Evolutionary conservation across 1,140 invertebrate genomes (phyloP).

Genomic region (Lordiphosa collinella): DNA sequence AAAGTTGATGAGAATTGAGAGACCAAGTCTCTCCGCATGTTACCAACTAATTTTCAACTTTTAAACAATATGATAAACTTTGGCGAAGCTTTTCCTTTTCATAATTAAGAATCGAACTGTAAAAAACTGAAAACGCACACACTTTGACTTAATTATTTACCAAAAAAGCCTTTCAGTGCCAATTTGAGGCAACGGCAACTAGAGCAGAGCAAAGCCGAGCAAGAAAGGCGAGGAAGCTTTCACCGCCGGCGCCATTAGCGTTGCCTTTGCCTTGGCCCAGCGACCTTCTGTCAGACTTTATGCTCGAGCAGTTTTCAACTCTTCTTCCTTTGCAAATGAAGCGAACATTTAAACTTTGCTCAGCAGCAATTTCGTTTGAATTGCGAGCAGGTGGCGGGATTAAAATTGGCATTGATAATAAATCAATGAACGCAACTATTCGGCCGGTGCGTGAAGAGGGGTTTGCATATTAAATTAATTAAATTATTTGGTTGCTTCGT

Average conservation of each 20-base stretch:
- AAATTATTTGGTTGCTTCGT: constrained; percentile 64
- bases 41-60: constrained; percentile 11
- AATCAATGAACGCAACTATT: constrained; percentile 44
- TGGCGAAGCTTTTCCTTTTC: too few relatives aligned
- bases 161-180: constrained; percentile 20
- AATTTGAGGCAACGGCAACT: constrained; percentile 1
- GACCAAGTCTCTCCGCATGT: too few relatives aligned
- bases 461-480: constrained; percentile 63
- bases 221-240: constrained; percentile 1
- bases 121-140: constrained; percentile 56
- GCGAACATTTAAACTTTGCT: constrained; percentile 55
- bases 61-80: constrained; percentile 33
- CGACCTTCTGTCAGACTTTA: constrained; percentile 30
- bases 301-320: constrained; percentile 25
- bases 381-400: constrained; percentile 41
- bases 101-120: constrained; percentile 15
- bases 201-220: too few relatives aligned
- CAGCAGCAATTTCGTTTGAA: constrained; percentile 52
- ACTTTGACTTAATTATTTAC: constrained; percentile 27
- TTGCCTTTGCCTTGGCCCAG: constrained; percentile 29
- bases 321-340: constrained; percentile 60
- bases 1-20: too few relatives aligned
- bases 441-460: background rate
- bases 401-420: constrained; percentile 63
- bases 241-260: constrained; percentile 13